These are phyloP conservation scores for Epizoanthus stellaris DNA, from an alignment of 92 coral and sea anemone genomes.

Conservation along the genomic window DNA sequence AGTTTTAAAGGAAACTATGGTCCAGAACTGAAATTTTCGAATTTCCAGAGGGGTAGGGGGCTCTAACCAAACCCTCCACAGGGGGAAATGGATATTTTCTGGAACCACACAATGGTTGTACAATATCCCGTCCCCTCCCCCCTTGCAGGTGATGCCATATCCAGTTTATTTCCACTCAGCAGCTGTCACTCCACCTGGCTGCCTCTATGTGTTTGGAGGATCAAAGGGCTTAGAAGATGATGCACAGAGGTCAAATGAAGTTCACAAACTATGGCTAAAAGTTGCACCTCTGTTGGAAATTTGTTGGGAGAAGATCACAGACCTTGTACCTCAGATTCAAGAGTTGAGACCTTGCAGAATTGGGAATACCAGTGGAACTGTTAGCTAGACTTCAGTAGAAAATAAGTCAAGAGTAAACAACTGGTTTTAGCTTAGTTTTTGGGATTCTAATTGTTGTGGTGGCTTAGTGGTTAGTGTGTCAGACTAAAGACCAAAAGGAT, in stretches of 20 bases:
- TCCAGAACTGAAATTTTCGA: no score
- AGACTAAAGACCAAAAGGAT: no score
- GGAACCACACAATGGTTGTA: no score
- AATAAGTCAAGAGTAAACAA: no score
- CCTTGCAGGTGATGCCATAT: constrained; percentile 68
- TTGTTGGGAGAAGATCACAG: constrained; percentile 62
- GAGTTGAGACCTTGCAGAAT: constrained; percentile 38
- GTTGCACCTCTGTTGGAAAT: constrained; percentile 70
- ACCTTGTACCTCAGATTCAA: constrained; percentile 46
- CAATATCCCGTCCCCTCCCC: no score
- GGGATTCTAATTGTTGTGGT: no score
- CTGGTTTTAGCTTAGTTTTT: no score
- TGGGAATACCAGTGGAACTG: constrained; percentile 66
- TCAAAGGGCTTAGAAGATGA: constrained; percentile 65
- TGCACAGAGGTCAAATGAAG: constrained; percentile 73
- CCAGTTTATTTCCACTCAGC: constrained; percentile 94
- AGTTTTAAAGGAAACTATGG: no score
- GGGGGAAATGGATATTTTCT: no score
- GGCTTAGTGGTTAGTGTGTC: no score
- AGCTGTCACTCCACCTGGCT: constrained; percentile 88
- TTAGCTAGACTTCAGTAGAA: constrained; percentile 1
- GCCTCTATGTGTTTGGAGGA: constrained; percentile 94
- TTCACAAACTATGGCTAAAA: constrained; percentile 77
- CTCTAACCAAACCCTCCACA: no score
- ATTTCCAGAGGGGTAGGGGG: no score